Evolutionary conservation across 2,113 vertebrate genomes (phyloP), one percentile per base, ranked within the genome.

Genomic region (Corythoichthys haematopterus): DNA sequence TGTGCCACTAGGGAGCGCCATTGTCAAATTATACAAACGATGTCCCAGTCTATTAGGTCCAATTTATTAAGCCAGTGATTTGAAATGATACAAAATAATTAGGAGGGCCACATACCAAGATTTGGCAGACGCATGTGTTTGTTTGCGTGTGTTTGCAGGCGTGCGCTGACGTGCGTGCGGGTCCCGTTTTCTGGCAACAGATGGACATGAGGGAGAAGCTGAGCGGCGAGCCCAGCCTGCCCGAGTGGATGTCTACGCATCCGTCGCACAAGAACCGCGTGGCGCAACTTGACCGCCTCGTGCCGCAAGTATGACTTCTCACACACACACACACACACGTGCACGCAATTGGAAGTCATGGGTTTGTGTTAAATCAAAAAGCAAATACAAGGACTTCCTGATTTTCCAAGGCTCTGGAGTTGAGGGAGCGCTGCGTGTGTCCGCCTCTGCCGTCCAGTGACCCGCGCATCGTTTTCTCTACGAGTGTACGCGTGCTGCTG

Each of bases 171-270:
- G 93, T 98, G 70, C 87, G 96, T 85, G 93, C 94, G 14, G 94
- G 93, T 66, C 91, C 93, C 0, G 94, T 98, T 2, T 96, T 98
- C 83, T 99, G 97, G 97, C 93, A 95, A 79, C 93, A 95, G 80
- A 94, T 98, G 94, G 94, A 98, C 60, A 56, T 96, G 57, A 72
- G 69, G 63, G 92, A 94, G 28, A 77, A 52, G 59, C 73, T 94
- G 35, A 79, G 63, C 0, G 93, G 91, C 13, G 87, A 91, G 35
- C 86, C 85, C 20, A 89, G 64, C 64, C 0, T 93, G 33, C 95
- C 96, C 0, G 94, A 98, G 82, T 99, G 96, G 95, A 88, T 98
- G 46, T 99, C 96, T 70, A 98, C 97, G 3, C 97, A 99, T 72
- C 96, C 96, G 1, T 96, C 96, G 2, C 95, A 98, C 72, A 94